Evolutionary conservation across 1,140 invertebrate species (phyloP).

Genomic region (Cherax destructor): DNA sequence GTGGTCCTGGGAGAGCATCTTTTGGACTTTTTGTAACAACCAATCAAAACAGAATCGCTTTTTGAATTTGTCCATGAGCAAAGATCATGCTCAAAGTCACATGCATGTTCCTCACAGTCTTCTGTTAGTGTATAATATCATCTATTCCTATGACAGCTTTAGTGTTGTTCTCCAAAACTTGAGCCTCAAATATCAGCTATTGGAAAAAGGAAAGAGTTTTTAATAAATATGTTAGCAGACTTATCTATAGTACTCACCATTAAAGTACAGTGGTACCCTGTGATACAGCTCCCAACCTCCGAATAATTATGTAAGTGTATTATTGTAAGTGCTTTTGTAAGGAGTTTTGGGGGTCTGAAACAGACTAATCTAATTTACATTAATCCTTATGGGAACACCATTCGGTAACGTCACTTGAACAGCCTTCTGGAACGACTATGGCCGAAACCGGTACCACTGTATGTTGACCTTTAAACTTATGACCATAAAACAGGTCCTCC

Average conservation of each 20-base stretch:
- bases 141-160: slow-evolving; percentile 52
- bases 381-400: no score
- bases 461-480: no score
- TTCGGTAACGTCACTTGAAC: no score
- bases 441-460: no score
- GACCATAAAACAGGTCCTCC: no score
- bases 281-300: no score
- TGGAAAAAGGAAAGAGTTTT: background rate
- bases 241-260: background rate
- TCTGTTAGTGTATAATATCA: slow-evolving; percentile 56
- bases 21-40: slow-evolving; percentile 40
- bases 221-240: background rate
- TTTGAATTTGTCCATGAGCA: slow-evolving; percentile 50
- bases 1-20: slow-evolving; percentile 40
- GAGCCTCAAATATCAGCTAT: slow-evolving; percentile 49
- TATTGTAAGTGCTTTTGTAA: no score
- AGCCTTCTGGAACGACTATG: no score
- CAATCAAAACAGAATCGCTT: slow-evolving; percentile 34
- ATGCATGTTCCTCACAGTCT: background rate
- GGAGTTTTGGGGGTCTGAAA: no score
- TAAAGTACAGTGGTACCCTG: no score
- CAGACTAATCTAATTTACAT: no score
- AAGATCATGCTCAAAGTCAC: slow-evolving; percentile 67
- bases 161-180: slow-evolving; percentile 31
- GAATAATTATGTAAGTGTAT: no score